Conservation (phyloP, 1,140 invertebrate genomes). For the Leptinotarsa texana region DNA sequence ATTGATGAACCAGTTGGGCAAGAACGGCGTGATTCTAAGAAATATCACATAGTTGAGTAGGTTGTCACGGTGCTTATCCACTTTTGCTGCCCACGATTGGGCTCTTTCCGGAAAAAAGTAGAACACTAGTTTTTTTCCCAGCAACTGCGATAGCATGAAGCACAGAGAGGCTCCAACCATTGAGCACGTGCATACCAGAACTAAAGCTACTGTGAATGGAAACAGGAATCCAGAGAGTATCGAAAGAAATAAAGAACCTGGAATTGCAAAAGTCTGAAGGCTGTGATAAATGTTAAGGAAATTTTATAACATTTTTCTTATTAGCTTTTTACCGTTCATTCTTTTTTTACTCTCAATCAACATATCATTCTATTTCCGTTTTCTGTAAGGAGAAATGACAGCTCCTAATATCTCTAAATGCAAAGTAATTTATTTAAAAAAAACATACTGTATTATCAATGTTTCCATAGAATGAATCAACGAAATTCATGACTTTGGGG, state of each 20-base stretch:
- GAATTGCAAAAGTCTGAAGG: slow-evolving; percentile 99
- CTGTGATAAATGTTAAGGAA: slow-evolving; percentile 58
- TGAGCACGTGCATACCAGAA: slow-evolving; percentile 94
- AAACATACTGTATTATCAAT: too few relatives aligned
- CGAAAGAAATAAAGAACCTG: slow-evolving; percentile 96
- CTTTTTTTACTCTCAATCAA: too few relatives aligned
- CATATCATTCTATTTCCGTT: too few relatives aligned
- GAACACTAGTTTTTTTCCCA: slow-evolving; percentile 82
- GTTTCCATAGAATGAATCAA: too few relatives aligned
- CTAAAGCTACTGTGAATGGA: slow-evolving; percentile 86
- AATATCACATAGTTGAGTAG: slow-evolving; percentile 97
- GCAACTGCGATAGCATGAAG: slow-evolving; percentile 87
- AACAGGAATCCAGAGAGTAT: slow-evolving; percentile 98
- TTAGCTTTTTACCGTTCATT: too few relatives aligned
- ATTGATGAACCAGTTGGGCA: slow-evolving; percentile 99
- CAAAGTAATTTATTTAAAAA: too few relatives aligned
- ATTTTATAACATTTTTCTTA: slow-evolving; percentile 6
- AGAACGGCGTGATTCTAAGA: slow-evolving; percentile 93
- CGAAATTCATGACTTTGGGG: too few relatives aligned
- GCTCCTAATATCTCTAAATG: too few relatives aligned
- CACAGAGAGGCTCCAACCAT: slow-evolving; percentile 94
- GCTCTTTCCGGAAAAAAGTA: slow-evolving; percentile 90
- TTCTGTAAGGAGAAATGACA: too few relatives aligned
- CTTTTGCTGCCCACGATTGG: slow-evolving; percentile 80
- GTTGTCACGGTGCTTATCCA: slow-evolving; percentile 84